Evolutionary conservation across 2,113 vertebrate species (phyloP), one percentile per base, ranked within the genome.

Genomic region (Romanogobio albipinnatus): DNA sequence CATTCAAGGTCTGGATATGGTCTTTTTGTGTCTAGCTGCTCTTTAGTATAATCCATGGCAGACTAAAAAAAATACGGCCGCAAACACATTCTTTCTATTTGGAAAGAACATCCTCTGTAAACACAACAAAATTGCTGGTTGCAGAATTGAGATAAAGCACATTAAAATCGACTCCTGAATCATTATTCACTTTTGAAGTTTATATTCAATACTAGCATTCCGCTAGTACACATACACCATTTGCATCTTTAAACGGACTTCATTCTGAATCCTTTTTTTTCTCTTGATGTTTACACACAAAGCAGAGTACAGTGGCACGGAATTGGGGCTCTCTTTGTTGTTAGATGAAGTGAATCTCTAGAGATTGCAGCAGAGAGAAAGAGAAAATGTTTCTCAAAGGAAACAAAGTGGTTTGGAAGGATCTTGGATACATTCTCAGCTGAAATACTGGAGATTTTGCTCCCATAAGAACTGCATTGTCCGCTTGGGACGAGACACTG

Each of bases 261-360:
- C 17, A 14, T 59, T 22, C 56, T 7, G 49, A 84, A 81, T 59
- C 61, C 70, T 68, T 70, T 2, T 66, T 22, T 66, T 15, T 36
- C 29, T 53, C 76, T 83, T 87, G 64, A 82, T 68, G 66, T 66
- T 68, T 45, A 51, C 71, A 45, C 36, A 24, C 61, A 47, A 45
- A 62, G 73, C 62, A 56, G 29, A 82, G 73, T 78, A 82, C 83
- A 85, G 79, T 78, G 19, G 79, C 79, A 77, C 73, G 78, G 45
- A 78, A 51, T 85, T 66, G 74, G 79, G 53, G 33, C 22, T 71
- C 3, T 36, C 58, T 82, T 76, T 66, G 45, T 36, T 62, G 19
- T 73, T 81, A 22, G 92, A 89, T 90, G 89, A 93, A 93, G 92
- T 91, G 90, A 79, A 87, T 89, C 92, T 91, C 90, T 45, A 6